phyloP scores from a whole-genome alignment of 2,797 vertebrate genomes.

The Varecia variegata region DNA sequence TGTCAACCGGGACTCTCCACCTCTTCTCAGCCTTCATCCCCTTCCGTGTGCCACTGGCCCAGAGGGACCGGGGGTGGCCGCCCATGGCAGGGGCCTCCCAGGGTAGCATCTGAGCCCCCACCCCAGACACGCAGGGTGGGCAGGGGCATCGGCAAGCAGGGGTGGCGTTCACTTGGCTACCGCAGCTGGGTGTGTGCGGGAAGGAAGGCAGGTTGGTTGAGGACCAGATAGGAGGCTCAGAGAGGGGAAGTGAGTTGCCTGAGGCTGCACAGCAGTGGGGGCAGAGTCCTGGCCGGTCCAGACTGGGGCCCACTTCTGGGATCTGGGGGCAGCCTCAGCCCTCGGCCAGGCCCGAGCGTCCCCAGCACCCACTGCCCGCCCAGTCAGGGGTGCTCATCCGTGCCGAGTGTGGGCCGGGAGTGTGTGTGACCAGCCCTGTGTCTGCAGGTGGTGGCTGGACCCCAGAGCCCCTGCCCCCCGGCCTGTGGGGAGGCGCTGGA shows the following conservation, averaged over 20 bases:
- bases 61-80: not conserved
- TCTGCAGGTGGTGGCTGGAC: not conserved
- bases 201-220: not conserved
- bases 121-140: no score
- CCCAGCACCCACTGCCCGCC: not conserved
- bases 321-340: not conserved
- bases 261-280: not conserved
- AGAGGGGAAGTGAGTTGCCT: not conserved
- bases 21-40: not conserved
- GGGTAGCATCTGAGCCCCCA: not conserved
- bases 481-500: not conserved
- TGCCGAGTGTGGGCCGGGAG: not conserved
- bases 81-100: not conserved
- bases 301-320: not conserved
- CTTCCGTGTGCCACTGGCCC: fast-evolving
- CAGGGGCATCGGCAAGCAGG: not conserved
- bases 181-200: not conserved
- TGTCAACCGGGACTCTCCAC: not conserved
- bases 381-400: not conserved
- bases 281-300: not conserved
- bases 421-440: not conserved
- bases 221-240: not conserved
- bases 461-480: fast-evolving
- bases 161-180: fast-evolving
- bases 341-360: not conserved